Conservation (phyloP, 2,888 invertebrate species). For the Gastracanthus pulcherrimus region DNA sequence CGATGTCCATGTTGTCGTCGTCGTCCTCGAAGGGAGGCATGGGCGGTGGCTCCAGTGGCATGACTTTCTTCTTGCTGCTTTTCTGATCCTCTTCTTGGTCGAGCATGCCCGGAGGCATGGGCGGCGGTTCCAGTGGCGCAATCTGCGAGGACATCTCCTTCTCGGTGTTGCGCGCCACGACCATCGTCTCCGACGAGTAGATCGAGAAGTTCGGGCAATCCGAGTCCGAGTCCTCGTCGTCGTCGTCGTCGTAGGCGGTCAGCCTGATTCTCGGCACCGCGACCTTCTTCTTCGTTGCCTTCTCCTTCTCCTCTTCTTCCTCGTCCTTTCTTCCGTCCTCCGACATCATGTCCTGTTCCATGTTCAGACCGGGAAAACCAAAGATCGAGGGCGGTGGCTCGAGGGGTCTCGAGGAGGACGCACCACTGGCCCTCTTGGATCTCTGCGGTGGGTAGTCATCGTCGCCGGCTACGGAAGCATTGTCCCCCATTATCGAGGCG, state of each 20-base stretch:
- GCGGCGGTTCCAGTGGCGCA: slow-evolving; percentile 58
- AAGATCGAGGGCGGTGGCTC: slow-evolving; percentile 53
- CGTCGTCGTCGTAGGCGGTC: slow-evolving; percentile 74
- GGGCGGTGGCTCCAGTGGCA: slow-evolving; percentile 23
- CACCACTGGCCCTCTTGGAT: neutral
- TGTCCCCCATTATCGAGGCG: slow-evolving; percentile 37
- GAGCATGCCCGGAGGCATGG: slow-evolving; percentile 60
- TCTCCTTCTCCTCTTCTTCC: slow-evolving; percentile 4
- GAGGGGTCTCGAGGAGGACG: slow-evolving; percentile 28
- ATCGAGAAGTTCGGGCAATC: slow-evolving; percentile 92
- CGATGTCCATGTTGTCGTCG: neutral
- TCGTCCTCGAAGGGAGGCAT: slow-evolving; percentile 23
- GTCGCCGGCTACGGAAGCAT: too few species aligned
- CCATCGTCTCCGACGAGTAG: slow-evolving; percentile 89
- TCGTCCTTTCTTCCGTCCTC: slow-evolving; percentile 4
- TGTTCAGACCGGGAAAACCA: slow-evolving; percentile 37
- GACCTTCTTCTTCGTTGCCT: neutral
- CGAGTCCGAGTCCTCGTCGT: slow-evolving; percentile 80
- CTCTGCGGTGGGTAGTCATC: slow-evolving; percentile 2
- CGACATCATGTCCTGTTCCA: slow-evolving; percentile 29
- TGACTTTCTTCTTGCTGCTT: neutral
- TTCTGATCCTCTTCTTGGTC: neutral
- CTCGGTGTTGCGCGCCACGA: slow-evolving; percentile 82
- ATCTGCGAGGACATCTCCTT: slow-evolving; percentile 75
- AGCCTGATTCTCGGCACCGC: slow-evolving; percentile 62